phyloP scores from a whole-genome alignment of 1,140 invertebrate species.

The Nomia melanderi region DNA sequence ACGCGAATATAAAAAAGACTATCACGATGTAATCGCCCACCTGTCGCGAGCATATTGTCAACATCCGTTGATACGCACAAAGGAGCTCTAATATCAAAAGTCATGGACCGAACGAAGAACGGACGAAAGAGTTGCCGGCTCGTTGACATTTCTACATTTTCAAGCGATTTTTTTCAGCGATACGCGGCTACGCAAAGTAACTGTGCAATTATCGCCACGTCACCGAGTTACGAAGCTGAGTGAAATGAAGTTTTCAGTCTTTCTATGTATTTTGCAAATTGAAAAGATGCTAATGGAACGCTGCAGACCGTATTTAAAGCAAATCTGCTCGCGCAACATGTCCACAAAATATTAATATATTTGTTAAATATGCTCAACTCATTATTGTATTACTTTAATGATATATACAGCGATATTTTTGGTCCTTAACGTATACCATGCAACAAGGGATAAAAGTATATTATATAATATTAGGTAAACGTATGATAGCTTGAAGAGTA shows the following conservation, averaged over 20 bases:
- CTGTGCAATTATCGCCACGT: constrained; percentile 35
- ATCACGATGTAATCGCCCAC: constrained; percentile 41
- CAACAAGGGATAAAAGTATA: too few species aligned
- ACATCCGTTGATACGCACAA: neutral
- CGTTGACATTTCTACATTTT: constrained; percentile 61
- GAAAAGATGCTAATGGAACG: constrained; percentile 13
- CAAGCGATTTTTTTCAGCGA: constrained; percentile 25
- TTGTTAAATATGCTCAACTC: too few species aligned
- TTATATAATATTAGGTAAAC: too few species aligned
- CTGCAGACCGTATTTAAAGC: too few species aligned
- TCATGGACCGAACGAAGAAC: neutral
- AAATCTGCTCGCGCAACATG: neutral
- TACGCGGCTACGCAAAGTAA: constrained; percentile 30
- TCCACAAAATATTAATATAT: neutral
- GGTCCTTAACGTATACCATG: too few species aligned
- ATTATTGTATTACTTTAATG: too few species aligned
- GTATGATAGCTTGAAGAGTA: too few species aligned
- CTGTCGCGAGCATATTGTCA: constrained; percentile 50
- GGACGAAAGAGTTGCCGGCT: neutral
- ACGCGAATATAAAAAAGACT: too few species aligned
- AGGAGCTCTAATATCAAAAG: neutral
- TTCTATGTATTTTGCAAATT: constrained; percentile 21
- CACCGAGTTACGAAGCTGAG: neutral
- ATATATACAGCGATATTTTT: too few species aligned
- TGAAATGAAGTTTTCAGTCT: neutral